These are phyloP conservation scores for Xerus inauris DNA, from an alignment of 2,113 vertebrate genomes.

Conservation along the genomic window DNA sequence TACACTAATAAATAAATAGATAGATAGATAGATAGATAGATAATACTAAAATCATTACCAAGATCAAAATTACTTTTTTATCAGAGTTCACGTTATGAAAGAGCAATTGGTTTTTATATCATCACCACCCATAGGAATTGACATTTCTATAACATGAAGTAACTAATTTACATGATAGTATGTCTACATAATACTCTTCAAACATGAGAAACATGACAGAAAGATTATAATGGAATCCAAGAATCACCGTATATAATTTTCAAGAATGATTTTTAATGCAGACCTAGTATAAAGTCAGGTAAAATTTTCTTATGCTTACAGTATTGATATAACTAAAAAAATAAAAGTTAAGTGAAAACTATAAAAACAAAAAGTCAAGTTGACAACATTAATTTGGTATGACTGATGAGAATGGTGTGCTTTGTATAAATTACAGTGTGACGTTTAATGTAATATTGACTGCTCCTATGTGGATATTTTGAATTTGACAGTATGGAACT, in stretches of 20 bases:
- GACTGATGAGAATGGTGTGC: not conserved
- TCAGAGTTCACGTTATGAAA: not conserved
- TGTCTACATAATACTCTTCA: not conserved
- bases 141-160: not conserved
- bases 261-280: not conserved
- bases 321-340: not conserved
- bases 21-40: no score
- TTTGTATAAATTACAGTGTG: not conserved
- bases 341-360: not conserved
- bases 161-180: not conserved
- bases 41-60: not conserved
- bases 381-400: not conserved
- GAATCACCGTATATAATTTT: not conserved
- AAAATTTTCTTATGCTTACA: not conserved
- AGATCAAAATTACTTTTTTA: not conserved
- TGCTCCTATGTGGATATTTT: not conserved
- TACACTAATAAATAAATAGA: no score
- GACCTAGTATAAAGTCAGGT: not conserved
- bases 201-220: not conserved
- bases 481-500: not conserved
- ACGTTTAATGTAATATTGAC: not conserved
- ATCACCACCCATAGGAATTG: not conserved
- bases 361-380: not conserved
- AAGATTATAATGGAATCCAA: not conserved
- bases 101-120: not conserved